Evolutionary conservation across 2,888 invertebrate genomes (phyloP).

Genomic region (Tenodera sinensis): DNA sequence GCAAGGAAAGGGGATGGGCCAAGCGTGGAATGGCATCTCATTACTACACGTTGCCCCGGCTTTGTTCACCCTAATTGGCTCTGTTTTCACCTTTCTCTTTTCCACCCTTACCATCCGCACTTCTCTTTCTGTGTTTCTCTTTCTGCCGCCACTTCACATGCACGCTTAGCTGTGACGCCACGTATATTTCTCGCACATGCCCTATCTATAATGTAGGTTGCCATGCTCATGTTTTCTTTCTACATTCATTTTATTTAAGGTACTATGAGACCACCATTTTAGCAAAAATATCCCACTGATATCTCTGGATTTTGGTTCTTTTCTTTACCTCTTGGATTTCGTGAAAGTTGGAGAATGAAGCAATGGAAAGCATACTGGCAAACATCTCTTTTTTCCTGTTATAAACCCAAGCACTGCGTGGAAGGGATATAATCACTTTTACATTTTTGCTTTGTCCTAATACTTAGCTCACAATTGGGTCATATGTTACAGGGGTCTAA

Average conservation of each 20-base stretch:
- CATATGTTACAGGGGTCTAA: too few species aligned
- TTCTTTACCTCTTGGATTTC: too few species aligned
- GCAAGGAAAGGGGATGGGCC: background rate
- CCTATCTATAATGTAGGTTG: background rate
- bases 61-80: conserved; percentile 28
- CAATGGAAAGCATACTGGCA: too few species aligned
- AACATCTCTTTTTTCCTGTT: too few species aligned
- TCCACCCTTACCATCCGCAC: background rate
- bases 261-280: background rate
- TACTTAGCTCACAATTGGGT: too few species aligned
- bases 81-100: conserved; percentile 19
- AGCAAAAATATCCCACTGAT: background rate
- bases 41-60: conserved; percentile 21
- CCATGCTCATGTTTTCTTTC: background rate
- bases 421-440: too few species aligned
- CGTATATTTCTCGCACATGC: background rate
- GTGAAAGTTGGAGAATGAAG: too few species aligned
- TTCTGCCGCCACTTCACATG: background rate
- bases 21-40: conserved; percentile 25
- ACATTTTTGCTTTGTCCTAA: too few species aligned
- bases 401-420: too few species aligned
- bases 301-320: too few species aligned
- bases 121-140: background rate
- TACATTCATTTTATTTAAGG: background rate
- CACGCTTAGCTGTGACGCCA: background rate